Conservation (phyloP, 2,797 vertebrate genomes). For the Prunella strophiata region DNA sequence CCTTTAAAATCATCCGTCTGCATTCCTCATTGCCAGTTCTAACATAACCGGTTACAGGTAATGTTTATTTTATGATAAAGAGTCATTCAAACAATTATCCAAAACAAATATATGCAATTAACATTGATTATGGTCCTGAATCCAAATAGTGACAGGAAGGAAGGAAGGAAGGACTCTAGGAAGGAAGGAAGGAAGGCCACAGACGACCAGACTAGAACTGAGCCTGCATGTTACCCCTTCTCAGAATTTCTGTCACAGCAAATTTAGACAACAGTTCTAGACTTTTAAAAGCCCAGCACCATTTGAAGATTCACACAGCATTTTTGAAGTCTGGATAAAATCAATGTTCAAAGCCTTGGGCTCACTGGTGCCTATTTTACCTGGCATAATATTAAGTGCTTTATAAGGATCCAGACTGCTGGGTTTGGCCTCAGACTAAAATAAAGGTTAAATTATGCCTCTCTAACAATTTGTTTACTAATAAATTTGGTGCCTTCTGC, state of each 20-base stretch:
- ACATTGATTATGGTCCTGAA: background rate
- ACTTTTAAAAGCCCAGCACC: background rate
- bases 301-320: background rate
- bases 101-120: background rate
- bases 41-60: background rate
- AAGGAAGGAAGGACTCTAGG: background rate
- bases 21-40: background rate
- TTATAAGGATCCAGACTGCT: background rate
- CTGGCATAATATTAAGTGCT: background rate
- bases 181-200: background rate
- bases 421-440: background rate
- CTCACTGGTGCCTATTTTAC: background rate
- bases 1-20: background rate
- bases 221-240: background rate
- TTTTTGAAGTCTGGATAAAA: background rate
- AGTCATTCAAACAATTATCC: background rate
- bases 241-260: background rate
- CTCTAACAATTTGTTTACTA: background rate
- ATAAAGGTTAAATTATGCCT: background rate
- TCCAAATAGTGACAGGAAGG: background rate
- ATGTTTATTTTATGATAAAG: background rate
- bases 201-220: background rate
- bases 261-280: background rate
- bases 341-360: background rate
- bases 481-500: background rate